These are phyloP conservation scores for Nettapus auritus DNA, from an alignment of 2,113 vertebrate species.

Conservation along the genomic window DNA sequence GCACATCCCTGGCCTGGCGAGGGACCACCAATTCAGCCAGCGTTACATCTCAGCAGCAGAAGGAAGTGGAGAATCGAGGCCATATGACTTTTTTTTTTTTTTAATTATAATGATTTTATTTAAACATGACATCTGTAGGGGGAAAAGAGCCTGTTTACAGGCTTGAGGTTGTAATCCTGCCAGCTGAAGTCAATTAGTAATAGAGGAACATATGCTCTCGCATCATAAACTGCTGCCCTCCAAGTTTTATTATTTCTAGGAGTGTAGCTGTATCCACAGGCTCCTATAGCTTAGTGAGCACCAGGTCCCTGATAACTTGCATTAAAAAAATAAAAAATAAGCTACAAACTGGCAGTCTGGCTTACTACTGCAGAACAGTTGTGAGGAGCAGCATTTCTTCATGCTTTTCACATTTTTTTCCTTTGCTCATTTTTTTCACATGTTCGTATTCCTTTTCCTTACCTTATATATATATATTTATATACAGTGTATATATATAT, in stretches of 20 bases:
- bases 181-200: neutral
- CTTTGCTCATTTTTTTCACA: neutral
- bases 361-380: neutral
- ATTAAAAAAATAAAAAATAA: neutral
- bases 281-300: neutral
- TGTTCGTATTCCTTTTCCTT: neutral
- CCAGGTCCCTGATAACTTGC: neutral
- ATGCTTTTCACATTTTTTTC: neutral
- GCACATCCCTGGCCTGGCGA: neutral
- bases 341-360: neutral
- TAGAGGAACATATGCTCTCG: neutral
- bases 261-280: neutral
- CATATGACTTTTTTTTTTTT: neutral
- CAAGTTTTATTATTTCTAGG: neutral
- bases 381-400: neutral
- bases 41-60: rapidly evolving
- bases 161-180: neutral
- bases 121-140: neutral
- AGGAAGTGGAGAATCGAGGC: neutral
- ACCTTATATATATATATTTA: too few relatives aligned
- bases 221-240: neutral
- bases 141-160: neutral
- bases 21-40: neutral
- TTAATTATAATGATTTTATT: neutral
- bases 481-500: too few relatives aligned